Percentiles rank a stretch among this genome's conserved stretches.
phyloP scores from a whole-genome alignment of 2,797 vertebrate genomes.

The Myiotriccus ornatus region DNA sequence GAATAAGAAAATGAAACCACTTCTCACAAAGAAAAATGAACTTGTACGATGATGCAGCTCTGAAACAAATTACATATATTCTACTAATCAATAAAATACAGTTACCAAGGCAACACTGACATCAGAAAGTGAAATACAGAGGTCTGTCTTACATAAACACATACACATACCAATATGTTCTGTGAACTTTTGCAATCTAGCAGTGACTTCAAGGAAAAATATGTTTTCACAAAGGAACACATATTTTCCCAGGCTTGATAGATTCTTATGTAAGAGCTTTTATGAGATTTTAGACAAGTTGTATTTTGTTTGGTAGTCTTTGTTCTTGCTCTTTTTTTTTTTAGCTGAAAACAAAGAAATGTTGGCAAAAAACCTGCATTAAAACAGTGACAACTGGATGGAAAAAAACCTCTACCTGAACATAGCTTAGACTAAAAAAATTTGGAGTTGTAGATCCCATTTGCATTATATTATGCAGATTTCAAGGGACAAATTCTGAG shows the following conservation, averaged over 20 bases:
- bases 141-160: slow-evolving; percentile 65
- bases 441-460: neutral
- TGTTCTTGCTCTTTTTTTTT: slow-evolving; percentile 54
- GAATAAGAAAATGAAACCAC: slow-evolving; percentile 4
- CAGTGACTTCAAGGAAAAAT: slow-evolving; percentile 70
- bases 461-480: neutral
- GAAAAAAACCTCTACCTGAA: neutral
- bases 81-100: slow-evolving; percentile 58
- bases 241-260: slow-evolving; percentile 72
- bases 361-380: neutral
- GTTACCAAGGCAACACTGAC: slow-evolving; percentile 52
- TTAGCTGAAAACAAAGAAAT: slow-evolving; percentile 53
- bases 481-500: neutral
- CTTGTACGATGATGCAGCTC: neutral
- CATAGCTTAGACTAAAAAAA: neutral
- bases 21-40: slow-evolving; percentile 37
- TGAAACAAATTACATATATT: slow-evolving; percentile 45
- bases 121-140: slow-evolving; percentile 56
- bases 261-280: slow-evolving; percentile 69
- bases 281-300: slow-evolving; percentile 63
- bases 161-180: slow-evolving; percentile 58
- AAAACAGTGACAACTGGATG: neutral
- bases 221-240: slow-evolving; percentile 66
- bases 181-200: slow-evolving; percentile 62
- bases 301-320: slow-evolving; percentile 69